A percentile compares a stretch with the other conserved stretches of the same genome.
These are phyloP conservation scores for Xylocampa areola DNA, from an alignment of 2,888 invertebrate species.

Conservation along the genomic window DNA sequence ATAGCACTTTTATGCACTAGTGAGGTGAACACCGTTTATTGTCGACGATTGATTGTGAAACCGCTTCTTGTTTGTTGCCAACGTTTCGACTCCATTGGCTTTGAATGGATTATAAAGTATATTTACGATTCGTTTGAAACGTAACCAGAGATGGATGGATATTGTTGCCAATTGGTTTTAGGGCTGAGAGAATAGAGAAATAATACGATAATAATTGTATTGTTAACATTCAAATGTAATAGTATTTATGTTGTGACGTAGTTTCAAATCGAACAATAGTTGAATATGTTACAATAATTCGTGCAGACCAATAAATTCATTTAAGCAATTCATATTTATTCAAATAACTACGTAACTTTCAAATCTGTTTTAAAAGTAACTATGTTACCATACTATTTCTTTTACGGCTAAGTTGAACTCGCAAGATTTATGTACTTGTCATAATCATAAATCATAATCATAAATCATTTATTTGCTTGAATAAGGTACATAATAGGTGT, in stretches of 20 bases:
- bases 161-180: constrained; percentile 33
- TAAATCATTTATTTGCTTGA: no score
- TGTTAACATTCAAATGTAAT: no score
- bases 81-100: constrained; percentile 59
- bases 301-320: background rate
- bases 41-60: constrained; percentile 63
- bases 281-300: background rate
- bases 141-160: constrained; percentile 47
- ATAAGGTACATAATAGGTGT: no score
- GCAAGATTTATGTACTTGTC: constrained; percentile 51
- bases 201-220: background rate
- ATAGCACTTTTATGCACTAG: constrained; percentile 75
- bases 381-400: constrained; percentile 34
- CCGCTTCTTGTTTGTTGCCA: constrained; percentile 56
- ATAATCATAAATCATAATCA: no score
- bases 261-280: background rate
- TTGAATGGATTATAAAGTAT: constrained; percentile 61
- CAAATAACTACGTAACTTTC: background rate
- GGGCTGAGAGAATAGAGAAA: constrained; percentile 14
- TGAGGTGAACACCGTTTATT: constrained; percentile 63
- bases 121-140: constrained; percentile 55
- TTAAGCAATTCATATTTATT: background rate
- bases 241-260: background rate
- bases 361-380: constrained; percentile 25
- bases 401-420: constrained; percentile 27